Evolutionary conservation across 2,888 invertebrate genomes (phyloP), one percentile per base, ranked within the genome.

Genomic region (Nemotelus pantherinus): DNA sequence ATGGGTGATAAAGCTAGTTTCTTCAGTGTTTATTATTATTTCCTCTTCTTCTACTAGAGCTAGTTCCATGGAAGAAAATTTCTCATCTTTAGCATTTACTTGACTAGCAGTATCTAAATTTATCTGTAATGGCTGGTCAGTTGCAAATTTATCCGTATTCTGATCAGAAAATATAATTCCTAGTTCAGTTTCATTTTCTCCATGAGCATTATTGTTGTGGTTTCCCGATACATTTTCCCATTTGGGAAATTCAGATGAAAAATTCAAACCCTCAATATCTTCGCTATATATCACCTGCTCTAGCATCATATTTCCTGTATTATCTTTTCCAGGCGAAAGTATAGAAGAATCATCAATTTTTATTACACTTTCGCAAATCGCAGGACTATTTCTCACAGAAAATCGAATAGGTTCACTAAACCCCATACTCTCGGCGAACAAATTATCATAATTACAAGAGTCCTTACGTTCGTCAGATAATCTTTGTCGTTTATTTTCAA

Each of bases 1-100:
- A 6, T 77, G 3, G 76, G 76, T 82, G 45, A 83, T 80, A 57
- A 86, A 86, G 10, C 84, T 85, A 60, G 82, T 84, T 50, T 84
- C 82, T 70, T 86, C 86, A 7, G 84, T 80, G 7, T 83, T 81
- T 0, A 80, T 71, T 2, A 82, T 25, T 7, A 25, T 25, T 25
- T 25, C 25, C 25, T 0, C 25, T 25, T 25, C 25, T 25, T 25
- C 25, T 25, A 25, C 25, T 25, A 25, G 25, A 25, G 25, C 25
- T 25, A 25, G 25, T 25, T 25, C 25, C 25, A 25, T 25, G 1
- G 25, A 25, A 25, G 25, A 25, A 25, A 25, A 25, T 25, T 25
- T 25, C 25, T 25, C 25, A 1, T 25, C 25, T 25, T 25, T 25
- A 25, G 25, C 25, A 25, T 25, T 25, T 25, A 25, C 25, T 25